Percentiles rank a stretch among this genome's conserved stretches.
Conservation (phyloP, 2,113 vertebrate species). For the Microcebus murinus region DNA sequence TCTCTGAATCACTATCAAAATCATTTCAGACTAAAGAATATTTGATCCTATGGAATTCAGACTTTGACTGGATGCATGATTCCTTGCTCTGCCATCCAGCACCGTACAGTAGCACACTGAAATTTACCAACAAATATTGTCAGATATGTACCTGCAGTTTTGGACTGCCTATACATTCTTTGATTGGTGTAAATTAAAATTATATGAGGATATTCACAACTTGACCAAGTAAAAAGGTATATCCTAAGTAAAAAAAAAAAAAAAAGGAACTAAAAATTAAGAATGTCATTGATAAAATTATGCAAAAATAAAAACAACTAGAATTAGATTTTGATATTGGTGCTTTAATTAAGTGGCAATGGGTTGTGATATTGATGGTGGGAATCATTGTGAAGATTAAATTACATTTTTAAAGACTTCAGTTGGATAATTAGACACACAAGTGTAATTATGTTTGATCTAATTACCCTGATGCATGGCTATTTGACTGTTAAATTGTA, state of each 20-base stretch:
- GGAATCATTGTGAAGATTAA: background rate
- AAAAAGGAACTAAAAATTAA: background rate
- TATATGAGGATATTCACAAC: background rate
- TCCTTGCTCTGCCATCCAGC: background rate
- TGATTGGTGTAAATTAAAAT: background rate
- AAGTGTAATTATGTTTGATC: background rate
- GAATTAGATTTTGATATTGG: background rate
- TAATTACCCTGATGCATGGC: background rate
- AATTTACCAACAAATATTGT: background rate
- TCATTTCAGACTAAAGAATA: background rate
- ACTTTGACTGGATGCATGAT: background rate
- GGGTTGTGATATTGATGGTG: background rate
- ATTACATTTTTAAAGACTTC: background rate
- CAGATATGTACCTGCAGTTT: background rate
- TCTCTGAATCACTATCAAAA: background rate
- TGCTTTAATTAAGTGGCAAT: background rate
- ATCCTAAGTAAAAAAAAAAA: background rate
- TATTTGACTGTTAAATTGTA: background rate
- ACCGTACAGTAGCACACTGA: background rate
- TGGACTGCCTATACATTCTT: background rate
- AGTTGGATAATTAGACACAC: background rate
- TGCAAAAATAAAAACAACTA: background rate
- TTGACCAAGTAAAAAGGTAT: background rate
- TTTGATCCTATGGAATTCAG: background rate
- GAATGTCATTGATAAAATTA: background rate